Conservation (phyloP, 2,888 invertebrate genomes). For the Melanchra persicariae region DNA sequence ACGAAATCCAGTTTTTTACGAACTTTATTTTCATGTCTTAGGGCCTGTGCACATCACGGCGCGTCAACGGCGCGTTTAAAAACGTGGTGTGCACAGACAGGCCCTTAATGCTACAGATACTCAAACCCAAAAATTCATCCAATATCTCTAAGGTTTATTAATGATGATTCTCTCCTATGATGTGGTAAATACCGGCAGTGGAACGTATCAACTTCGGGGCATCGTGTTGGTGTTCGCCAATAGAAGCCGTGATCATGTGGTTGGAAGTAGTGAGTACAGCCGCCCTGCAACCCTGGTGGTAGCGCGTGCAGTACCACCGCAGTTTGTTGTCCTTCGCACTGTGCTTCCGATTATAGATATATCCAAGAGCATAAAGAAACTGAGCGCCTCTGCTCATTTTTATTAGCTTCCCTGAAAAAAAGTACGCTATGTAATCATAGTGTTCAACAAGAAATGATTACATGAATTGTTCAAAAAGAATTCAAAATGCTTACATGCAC, state of each 20-base stretch:
- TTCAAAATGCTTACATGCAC: not conserved
- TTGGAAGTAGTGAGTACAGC: constrained; percentile 39
- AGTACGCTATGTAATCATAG: not conserved
- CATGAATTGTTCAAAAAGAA: not conserved
- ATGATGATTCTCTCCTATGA: constrained; percentile 9
- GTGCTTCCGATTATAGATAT: constrained; percentile 37
- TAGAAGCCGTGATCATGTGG: not conserved
- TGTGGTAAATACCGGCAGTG: constrained; percentile 13
- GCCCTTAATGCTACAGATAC: not conserved
- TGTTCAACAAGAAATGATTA: not conserved
- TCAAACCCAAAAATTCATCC: not conserved
- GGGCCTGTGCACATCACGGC: no score
- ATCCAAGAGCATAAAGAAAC: constrained; percentile 10
- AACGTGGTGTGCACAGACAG: no score
- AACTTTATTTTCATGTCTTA: not conserved
- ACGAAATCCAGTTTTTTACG: not conserved
- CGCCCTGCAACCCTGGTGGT: constrained; percentile 52
- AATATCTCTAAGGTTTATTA: not conserved
- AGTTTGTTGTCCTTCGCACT: constrained; percentile 20
- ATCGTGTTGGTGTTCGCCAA: constrained; percentile 14
- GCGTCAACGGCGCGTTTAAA: no score
- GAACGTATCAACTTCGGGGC: constrained; percentile 29
- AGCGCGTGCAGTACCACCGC: constrained; percentile 49
- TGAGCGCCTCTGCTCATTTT: constrained; percentile 16
- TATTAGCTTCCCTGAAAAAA: constrained; percentile 35